Conservation (phyloP, 1,140 invertebrate species). For the Agrypnia vestita region DNA sequence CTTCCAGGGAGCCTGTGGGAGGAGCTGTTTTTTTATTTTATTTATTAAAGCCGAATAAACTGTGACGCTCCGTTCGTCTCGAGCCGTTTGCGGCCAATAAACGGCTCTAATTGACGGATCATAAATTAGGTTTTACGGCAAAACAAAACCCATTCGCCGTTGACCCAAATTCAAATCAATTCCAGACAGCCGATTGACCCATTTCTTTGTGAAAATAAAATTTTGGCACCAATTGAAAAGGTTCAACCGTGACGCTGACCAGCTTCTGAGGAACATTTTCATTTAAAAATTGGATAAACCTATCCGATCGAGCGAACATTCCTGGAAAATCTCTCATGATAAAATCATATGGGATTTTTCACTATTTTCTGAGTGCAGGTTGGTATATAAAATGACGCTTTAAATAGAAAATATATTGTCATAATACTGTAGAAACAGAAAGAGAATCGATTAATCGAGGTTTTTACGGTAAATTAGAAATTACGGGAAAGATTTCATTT, state of each 20-base stretch:
- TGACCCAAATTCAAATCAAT: slow-evolving; percentile 27
- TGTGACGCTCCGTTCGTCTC: background rate
- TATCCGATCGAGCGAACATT: no score
- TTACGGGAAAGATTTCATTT: no score
- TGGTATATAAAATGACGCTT: no score
- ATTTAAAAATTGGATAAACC: background rate
- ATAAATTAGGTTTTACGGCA: slow-evolving; percentile 31
- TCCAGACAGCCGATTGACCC: slow-evolving; percentile 18
- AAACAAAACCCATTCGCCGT: slow-evolving; percentile 1
- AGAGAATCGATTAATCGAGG: no score
- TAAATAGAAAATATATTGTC: no score
- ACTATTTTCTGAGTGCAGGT: no score
- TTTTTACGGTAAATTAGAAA: no score
- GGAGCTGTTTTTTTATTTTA: background rate
- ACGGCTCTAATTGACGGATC: slow-evolving; percentile 14
- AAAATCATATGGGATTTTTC: no score
- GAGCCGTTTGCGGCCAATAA: slow-evolving; percentile 14
- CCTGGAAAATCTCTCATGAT: no score
- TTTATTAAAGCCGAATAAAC: slow-evolving; percentile 15
- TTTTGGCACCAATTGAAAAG: background rate
- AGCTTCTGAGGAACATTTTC: background rate
- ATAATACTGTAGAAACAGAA: no score
- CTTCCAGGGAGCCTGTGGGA: background rate
- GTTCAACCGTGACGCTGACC: background rate
- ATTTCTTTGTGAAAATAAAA: slow-evolving; percentile 14